phyloP scores from a whole-genome alignment of 1,140 invertebrate genomes.

The Procambarus clarkii region DNA sequence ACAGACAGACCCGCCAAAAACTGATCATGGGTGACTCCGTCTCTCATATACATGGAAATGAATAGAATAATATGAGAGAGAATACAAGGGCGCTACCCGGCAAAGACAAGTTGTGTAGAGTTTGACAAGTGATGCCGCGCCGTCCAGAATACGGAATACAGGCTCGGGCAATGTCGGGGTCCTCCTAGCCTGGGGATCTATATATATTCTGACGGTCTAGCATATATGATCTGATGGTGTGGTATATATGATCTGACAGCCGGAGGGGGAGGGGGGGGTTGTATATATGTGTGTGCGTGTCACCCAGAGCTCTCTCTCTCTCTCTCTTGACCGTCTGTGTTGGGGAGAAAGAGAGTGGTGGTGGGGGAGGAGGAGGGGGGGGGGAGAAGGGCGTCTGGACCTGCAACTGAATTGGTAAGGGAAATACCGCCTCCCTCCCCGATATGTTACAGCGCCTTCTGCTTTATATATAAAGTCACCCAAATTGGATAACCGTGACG shows the following conservation, averaged over 20 bases:
- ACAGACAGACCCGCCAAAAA: slow-evolving; percentile 19
- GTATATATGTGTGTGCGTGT: slow-evolving; percentile 39
- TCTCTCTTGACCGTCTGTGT: not conserved
- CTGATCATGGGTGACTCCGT: slow-evolving; percentile 32
- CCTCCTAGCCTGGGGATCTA: not conserved
- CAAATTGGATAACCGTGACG: no score
- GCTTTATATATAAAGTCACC: no score
- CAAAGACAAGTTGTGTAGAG: slow-evolving; percentile 58
- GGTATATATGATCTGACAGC: not conserved
- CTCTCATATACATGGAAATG: slow-evolving; percentile 49
- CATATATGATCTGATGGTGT: not conserved
- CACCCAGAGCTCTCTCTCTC: no score
- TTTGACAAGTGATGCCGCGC: slow-evolving; percentile 57
- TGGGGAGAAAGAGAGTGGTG: slow-evolving; percentile 12
- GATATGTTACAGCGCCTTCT: not conserved
- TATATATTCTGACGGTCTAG: slow-evolving; percentile 13
- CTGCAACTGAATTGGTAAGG: slow-evolving; percentile 15
- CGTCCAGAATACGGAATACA: slow-evolving; percentile 49
- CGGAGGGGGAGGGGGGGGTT: not conserved
- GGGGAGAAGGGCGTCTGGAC: not conserved
- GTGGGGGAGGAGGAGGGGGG: slow-evolving; percentile 9
- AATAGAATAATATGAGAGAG: slow-evolving; percentile 59
- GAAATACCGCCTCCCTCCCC: not conserved
- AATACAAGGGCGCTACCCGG: slow-evolving; percentile 33
- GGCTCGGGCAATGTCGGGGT: slow-evolving; percentile 17